These are phyloP conservation scores for Pogonocichla stellata DNA, from an alignment of 2,113 vertebrate species.

Conservation along the genomic window DNA sequence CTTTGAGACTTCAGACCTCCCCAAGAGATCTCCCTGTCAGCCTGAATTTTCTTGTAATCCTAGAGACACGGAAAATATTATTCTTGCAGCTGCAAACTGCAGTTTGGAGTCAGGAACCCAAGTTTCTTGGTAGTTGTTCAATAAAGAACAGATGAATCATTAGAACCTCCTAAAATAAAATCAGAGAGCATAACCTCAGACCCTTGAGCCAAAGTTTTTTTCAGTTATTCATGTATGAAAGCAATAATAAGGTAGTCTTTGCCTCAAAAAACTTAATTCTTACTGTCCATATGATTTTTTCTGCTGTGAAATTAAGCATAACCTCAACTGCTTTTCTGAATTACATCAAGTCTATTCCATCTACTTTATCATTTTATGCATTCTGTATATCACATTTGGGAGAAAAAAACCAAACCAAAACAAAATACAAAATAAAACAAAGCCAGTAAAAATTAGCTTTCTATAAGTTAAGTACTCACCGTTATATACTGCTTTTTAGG, in stretches of 20 bases:
- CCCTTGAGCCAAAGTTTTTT: neutral
- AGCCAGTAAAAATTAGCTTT: neutral
- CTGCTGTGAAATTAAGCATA: neutral
- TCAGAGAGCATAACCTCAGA: neutral
- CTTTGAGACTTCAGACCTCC: neutral
- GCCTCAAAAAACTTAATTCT: neutral
- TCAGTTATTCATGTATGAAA: neutral
- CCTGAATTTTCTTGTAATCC: neutral
- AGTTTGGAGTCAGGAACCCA: neutral
- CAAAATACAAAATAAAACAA: neutral
- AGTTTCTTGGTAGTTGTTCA: neutral
- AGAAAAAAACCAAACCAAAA: neutral
- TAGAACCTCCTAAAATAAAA: neutral
- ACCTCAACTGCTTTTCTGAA: neutral
- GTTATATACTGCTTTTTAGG: neutral
- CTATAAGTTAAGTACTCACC: accelerated
- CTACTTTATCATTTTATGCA: neutral
- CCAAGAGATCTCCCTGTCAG: neutral
- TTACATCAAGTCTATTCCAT: neutral
- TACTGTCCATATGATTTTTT: neutral
- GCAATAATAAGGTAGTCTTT: neutral
- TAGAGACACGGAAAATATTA: neutral
- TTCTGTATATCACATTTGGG: neutral
- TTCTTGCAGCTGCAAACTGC: neutral
- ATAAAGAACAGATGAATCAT: neutral